Percentiles rank a stretch among this genome's conserved stretches.
Conservation (phyloP, 1,140 invertebrate species). For the Drosophila pachea region DNA sequence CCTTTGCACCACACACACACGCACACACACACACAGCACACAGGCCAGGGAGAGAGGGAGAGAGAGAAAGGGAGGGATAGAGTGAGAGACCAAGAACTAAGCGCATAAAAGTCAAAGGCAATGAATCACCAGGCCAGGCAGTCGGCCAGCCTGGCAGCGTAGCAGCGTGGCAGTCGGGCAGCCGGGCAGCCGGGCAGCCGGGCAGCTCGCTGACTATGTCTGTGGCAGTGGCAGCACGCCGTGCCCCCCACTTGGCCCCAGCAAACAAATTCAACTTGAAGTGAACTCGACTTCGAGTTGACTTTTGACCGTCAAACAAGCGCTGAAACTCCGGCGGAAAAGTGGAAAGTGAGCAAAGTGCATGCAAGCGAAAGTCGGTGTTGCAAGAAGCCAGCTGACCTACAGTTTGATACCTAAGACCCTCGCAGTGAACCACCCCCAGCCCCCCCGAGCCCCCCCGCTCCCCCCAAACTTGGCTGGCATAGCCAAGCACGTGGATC, state of each 20-base stretch:
- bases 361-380: slow-evolving; percentile 73
- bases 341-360: slow-evolving; percentile 72
- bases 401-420: slow-evolving; percentile 37
- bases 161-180: slow-evolving; percentile 2
- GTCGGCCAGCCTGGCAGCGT: slow-evolving; percentile 1
- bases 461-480: too few relatives aligned
- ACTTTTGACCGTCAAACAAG: slow-evolving; percentile 76
- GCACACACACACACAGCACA: not conserved
- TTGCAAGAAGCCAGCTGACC: slow-evolving; percentile 68
- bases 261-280: slow-evolving; percentile 77
- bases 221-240: not conserved
- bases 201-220: not conserved
- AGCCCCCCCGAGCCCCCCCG: too few relatives aligned
- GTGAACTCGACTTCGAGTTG: slow-evolving; percentile 77
- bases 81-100: slow-evolving; percentile 46
- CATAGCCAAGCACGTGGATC: too few relatives aligned
- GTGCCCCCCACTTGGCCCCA: slow-evolving; percentile 47
- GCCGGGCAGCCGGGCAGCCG: slow-evolving; percentile 19
- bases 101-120: slow-evolving; percentile 72
- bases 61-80: not conserved
- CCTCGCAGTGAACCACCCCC: not conserved
- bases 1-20: slow-evolving; percentile 7
- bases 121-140: slow-evolving; percentile 61
- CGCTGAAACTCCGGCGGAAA: slow-evolving; percentile 31
- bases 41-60: not conserved